Conservation (phyloP, 2,113 vertebrate species). For the Peucedramus taeniatus region DNA sequence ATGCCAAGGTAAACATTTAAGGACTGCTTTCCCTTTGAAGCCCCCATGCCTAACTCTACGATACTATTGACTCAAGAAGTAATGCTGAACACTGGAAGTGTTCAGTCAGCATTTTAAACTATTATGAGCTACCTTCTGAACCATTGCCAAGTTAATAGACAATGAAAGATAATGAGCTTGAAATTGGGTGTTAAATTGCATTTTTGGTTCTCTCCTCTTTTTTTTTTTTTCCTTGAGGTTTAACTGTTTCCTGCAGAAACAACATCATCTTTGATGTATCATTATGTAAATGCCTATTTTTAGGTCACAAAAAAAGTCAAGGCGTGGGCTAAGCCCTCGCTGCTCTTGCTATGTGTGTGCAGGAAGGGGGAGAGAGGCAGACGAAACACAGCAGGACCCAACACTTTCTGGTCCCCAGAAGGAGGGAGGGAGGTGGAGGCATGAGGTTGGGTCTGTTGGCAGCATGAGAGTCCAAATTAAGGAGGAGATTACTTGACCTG, state of each 20-base stretch:
- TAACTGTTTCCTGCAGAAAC: conserved; percentile 82
- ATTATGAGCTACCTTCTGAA: conserved; percentile 87
- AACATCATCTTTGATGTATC: conserved; percentile 69
- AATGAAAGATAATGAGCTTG: conserved; percentile 90
- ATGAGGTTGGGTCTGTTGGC: background rate
- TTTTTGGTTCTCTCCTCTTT: conserved; percentile 80
- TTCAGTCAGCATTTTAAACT: conserved; percentile 88
- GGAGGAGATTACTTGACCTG: background rate
- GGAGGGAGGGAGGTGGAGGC: background rate
- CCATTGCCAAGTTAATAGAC: conserved; percentile 88
- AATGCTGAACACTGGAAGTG: conserved; percentile 75
- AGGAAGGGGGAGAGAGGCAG: background rate
- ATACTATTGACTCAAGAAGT: conserved; percentile 72
- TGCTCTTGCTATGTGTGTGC: background rate
- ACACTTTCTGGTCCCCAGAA: background rate
- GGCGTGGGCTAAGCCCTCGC: background rate
- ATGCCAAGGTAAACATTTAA: conserved; percentile 42
- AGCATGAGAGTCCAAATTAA: background rate
- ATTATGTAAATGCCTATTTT: conserved; percentile 71
- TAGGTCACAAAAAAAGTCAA: conserved; percentile 40
- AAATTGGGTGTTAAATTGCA: conserved; percentile 89
- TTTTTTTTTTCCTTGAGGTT: conserved; percentile 59
- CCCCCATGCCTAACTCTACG: background rate
- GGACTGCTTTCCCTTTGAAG: conserved; percentile 53
- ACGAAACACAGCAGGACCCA: background rate